Evolutionary conservation across 2,888 invertebrate species (phyloP).

Genomic region (Pammene aurita): DNA sequence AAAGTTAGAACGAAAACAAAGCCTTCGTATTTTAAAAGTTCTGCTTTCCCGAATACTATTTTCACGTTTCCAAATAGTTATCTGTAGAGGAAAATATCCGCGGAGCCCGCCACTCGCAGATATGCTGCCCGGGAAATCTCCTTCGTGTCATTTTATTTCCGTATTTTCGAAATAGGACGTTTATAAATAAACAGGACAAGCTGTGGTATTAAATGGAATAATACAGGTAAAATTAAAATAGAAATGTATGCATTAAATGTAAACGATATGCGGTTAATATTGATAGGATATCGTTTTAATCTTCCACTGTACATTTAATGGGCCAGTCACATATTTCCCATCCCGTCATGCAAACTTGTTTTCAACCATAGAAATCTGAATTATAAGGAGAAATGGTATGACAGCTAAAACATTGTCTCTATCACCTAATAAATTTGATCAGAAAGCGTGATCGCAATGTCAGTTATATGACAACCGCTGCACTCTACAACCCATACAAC

Average conservation of each 20-base stretch:
- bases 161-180: slow-evolving; percentile 15
- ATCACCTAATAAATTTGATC: no score
- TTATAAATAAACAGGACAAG: slow-evolving; percentile 4
- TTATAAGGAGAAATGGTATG: no score
- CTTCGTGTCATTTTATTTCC: slow-evolving; percentile 17
- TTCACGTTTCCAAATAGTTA: slow-evolving; percentile 33
- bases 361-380: no score
- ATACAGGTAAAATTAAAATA: background rate
- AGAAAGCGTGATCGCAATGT: no score
- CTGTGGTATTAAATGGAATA: background rate
- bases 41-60: slow-evolving; percentile 17
- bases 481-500: no score
- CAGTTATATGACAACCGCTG: no score
- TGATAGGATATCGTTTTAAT: no score
- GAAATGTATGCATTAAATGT: background rate
- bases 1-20: slow-evolving; percentile 8
- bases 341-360: no score
- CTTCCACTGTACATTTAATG: no score
- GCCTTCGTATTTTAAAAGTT: slow-evolving; percentile 16
- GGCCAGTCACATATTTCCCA: no score
- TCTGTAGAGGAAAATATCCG: slow-evolving; percentile 26
- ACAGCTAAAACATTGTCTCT: no score
- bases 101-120: slow-evolving; percentile 27
- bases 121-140: slow-evolving; percentile 11
- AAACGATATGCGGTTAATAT: background rate